phyloP scores from a whole-genome alignment of 2,797 vertebrate genomes.

The Neosilurus hyrtlii region DNA sequence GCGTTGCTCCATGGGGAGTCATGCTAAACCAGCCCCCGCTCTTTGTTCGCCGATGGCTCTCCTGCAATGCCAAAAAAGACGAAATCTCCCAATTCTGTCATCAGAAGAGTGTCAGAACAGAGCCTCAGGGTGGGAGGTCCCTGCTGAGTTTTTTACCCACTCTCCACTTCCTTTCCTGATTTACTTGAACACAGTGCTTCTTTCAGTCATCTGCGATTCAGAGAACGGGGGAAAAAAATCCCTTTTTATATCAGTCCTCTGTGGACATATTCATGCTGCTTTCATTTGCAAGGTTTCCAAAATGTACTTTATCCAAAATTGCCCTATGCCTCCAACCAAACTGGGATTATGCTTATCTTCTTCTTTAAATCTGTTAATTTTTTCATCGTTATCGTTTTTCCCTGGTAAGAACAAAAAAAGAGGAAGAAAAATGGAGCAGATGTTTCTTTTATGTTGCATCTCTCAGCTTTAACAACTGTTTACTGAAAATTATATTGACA shows the following conservation, averaged over 20 bases:
- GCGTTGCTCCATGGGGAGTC: conserved; percentile 64
- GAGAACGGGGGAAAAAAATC: conserved; percentile 10
- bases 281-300: conserved; percentile 31
- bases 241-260: conserved; percentile 41
- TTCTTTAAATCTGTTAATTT: conserved; percentile 10
- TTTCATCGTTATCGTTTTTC: neutral
- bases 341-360: conserved; percentile 23
- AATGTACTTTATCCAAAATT: conserved; percentile 39
- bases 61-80: conserved; percentile 62
- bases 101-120: conserved; percentile 64
- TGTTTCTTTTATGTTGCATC: conserved; percentile 14
- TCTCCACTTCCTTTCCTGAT: conserved; percentile 48
- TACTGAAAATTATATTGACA: neutral
- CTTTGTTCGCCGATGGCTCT: conserved; percentile 71
- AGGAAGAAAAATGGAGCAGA: neutral
- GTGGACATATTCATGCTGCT: conserved; percentile 27
- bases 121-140: conserved; percentile 72
- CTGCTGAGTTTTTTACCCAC: conserved; percentile 70
- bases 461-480: conserved; percentile 18
- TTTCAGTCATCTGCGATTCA: conserved; percentile 53
- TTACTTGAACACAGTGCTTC: conserved; percentile 52
- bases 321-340: conserved; percentile 36
- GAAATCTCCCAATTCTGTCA: conserved; percentile 64
- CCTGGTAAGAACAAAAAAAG: neutral
- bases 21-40: conserved; percentile 65